A percentile compares a stretch with the other conserved stretches of the same genome.
Conservation (phyloP, 2,113 vertebrate genomes). For the Tursiops truncatus region DNA sequence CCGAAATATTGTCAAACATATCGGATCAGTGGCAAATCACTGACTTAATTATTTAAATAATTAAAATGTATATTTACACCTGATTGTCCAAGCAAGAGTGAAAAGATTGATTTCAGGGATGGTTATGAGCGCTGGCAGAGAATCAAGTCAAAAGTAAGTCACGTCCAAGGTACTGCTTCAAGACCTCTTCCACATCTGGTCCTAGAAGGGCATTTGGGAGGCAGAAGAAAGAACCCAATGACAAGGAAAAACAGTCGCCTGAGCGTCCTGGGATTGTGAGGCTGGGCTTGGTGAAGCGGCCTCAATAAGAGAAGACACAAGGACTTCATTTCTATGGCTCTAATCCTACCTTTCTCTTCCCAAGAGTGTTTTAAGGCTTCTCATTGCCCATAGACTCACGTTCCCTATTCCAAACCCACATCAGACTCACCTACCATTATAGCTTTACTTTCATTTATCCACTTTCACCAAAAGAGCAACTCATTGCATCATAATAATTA, state of each 20-base stretch:
- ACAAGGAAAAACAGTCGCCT: background rate
- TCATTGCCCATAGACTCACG: background rate
- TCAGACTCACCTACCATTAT: too few species aligned
- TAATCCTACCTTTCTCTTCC: background rate
- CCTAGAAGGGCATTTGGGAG: background rate
- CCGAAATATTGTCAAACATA: conserved; percentile 82
- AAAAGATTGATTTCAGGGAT: conserved; percentile 82
- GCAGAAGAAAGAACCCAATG: background rate
- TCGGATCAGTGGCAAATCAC: conserved; percentile 84
- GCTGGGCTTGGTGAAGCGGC: background rate
- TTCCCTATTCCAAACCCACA: background rate
- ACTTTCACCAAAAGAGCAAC: background rate
- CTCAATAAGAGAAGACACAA: rapidly evolving
- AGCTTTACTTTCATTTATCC: background rate
- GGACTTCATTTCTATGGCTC: background rate
- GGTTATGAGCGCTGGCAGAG: conserved; percentile 73
- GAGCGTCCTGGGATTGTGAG: background rate
- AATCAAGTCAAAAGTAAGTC: conserved; percentile 49
- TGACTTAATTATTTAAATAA: conserved; percentile 87
- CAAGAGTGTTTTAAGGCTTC: background rate
- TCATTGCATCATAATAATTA: background rate
- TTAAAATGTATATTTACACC: conserved; percentile 87
- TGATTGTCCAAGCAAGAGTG: conserved; percentile 83
- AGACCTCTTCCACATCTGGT: background rate
- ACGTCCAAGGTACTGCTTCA: background rate